A percentile compares a stretch with the other conserved stretches of the same genome.
These are phyloP conservation scores for Corythaeola cristata DNA, from an alignment of 2,113 vertebrate genomes.

Conservation along the genomic window DNA sequence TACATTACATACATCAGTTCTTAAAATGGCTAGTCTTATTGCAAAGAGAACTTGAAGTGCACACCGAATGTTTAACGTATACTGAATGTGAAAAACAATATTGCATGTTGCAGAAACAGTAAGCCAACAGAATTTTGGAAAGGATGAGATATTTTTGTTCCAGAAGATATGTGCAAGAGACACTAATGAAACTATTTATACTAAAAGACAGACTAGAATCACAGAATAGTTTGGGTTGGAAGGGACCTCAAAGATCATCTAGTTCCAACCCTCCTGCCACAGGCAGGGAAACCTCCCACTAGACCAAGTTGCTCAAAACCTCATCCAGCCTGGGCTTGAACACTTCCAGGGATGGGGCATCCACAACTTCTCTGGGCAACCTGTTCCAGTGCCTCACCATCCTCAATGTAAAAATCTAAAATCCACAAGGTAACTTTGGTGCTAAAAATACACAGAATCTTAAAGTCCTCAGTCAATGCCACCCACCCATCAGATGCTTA, in stretches of 20 bases:
- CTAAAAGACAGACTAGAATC: background rate
- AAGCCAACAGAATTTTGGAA: constrained; percentile 20
- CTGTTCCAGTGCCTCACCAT: no score
- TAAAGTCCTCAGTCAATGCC: constrained; percentile 1
- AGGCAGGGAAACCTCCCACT: no score
- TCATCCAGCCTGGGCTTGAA: no score
- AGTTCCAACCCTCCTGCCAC: no score
- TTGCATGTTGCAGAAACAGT: background rate
- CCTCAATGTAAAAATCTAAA: no score
- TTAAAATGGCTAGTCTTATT: background rate
- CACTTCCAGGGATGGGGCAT: no score
- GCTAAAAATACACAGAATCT: background rate
- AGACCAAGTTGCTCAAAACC: no score
- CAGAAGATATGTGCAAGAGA: background rate
- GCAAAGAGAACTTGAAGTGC: background rate
- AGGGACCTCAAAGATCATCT: no score
- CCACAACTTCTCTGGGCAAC: no score
- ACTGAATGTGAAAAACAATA: background rate
- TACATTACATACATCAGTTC: background rate
- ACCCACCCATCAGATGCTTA: constrained; percentile 23
- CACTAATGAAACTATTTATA: background rate
- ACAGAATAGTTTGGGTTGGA: no score
- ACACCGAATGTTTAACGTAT: background rate
- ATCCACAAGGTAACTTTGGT: background rate
- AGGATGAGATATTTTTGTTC: background rate